Conservation (phyloP, 2,113 vertebrate species). For the Catharus bicknelli region DNA sequence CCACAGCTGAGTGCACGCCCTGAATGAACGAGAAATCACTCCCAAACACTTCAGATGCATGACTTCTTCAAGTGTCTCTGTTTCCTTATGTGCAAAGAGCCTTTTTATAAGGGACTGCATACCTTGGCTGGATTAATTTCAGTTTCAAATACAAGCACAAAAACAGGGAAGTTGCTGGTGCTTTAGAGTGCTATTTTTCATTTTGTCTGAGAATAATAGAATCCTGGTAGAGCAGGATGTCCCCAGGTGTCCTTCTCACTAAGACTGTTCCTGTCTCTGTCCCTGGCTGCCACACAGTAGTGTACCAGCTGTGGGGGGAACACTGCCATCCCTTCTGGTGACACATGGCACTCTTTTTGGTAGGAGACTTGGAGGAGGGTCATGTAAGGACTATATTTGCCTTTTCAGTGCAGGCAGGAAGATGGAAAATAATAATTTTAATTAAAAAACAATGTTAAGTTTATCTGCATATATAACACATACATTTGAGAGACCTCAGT, state of each 20-base stretch:
- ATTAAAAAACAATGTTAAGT: neutral
- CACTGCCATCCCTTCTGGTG: neutral
- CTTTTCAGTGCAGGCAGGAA: neutral
- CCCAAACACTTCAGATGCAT: neutral
- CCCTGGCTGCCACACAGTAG: neutral
- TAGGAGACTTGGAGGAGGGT: neutral
- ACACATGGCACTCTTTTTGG: neutral
- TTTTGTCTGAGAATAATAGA: neutral
- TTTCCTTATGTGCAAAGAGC: neutral
- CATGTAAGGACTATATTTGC: neutral
- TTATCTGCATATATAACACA: neutral
- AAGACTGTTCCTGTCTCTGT: neutral
- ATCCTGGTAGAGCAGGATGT: neutral
- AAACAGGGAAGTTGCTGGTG: neutral
- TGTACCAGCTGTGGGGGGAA: fast-evolving
- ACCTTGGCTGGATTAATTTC: neutral
- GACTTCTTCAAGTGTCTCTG: neutral
- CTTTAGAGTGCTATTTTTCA: neutral
- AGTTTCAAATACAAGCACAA: neutral
- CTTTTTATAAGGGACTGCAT: neutral
- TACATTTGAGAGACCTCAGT: neutral
- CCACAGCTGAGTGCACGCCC: neutral
- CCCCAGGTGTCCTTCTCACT: neutral
- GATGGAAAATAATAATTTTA: neutral
- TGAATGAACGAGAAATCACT: neutral